Conservation (phyloP, 35 echinoderm and acorn worm species). For the Apostichopus japonicus region DNA sequence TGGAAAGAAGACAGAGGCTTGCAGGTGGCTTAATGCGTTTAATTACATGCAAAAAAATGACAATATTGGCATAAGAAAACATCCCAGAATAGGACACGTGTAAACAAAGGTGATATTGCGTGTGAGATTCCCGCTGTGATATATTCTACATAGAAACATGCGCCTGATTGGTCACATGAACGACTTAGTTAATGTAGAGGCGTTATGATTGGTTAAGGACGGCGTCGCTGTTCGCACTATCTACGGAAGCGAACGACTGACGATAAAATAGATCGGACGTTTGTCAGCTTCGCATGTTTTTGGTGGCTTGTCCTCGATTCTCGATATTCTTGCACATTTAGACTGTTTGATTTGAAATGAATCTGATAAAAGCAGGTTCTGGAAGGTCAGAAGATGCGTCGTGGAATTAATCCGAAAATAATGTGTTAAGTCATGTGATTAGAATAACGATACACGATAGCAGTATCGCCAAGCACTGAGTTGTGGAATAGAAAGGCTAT, state of each 20-base stretch:
- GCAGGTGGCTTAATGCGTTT: constrained; percentile 57
- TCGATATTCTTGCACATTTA: constrained; percentile 24
- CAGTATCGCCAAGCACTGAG: background rate
- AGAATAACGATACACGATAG: background rate
- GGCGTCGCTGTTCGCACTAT: background rate
- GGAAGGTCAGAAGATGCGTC: background rate
- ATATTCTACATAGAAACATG: constrained; percentile 16
- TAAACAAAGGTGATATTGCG: constrained; percentile 41
- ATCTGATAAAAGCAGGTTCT: background rate
- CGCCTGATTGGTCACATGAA: constrained; percentile 39
- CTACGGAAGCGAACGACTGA: constrained; percentile 1
- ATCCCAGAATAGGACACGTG: background rate
- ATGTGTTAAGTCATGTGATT: background rate
- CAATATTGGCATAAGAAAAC: constrained; percentile 54
- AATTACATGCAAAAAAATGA: constrained; percentile 55
- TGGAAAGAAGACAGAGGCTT: background rate
- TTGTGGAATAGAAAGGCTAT: background rate
- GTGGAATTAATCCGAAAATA: background rate
- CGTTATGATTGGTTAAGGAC: constrained; percentile 45
- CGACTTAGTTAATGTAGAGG: constrained; percentile 6
- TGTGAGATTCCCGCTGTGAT: constrained; percentile 40
- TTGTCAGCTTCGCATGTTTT: background rate
- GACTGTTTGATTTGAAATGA: constrained; percentile 9
- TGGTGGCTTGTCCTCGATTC: background rate
- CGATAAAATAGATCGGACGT: constrained; percentile 4